phyloP scores from a whole-genome alignment of 2,797 vertebrate genomes.

The Selene dorsalis region DNA sequence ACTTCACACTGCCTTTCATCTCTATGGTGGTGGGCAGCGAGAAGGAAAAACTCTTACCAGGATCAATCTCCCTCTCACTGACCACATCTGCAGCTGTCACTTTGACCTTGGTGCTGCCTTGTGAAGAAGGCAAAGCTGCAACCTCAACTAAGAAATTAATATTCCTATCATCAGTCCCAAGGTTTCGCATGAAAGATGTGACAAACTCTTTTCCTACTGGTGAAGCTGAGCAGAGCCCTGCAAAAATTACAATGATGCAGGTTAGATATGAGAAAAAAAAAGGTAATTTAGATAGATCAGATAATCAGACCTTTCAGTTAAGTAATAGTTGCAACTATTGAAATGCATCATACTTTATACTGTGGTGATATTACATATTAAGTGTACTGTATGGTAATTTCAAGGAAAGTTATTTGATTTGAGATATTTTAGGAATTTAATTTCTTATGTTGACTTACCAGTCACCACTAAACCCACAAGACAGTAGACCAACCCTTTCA shows the following conservation, averaged over 20 bases:
- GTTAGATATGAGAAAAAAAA: neutral
- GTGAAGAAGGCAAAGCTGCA: constrained; percentile 49
- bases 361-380: neutral
- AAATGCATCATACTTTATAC: neutral
- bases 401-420: neutral
- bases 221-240: constrained; percentile 52
- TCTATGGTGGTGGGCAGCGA: constrained; percentile 64
- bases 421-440: neutral
- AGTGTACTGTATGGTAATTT: neutral
- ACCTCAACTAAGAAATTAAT: constrained; percentile 67
- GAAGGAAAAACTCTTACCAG: constrained; percentile 52
- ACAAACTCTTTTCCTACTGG: constrained; percentile 75
- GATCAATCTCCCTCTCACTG: constrained; percentile 49
- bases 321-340: too few relatives aligned
- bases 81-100: constrained; percentile 54
- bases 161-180: neutral
- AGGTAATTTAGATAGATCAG: neutral
- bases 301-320: neutral
- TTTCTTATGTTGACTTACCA: constrained; percentile 58
- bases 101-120: constrained; percentile 64
- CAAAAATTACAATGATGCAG: constrained; percentile 7
- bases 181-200: constrained; percentile 80
- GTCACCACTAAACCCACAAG: constrained; percentile 47
- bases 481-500: constrained; percentile 32
- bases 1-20: constrained; percentile 57